Evolutionary conservation across 2,113 vertebrate genomes (phyloP).

Genomic region (Lepisosteus osseus): DNA sequence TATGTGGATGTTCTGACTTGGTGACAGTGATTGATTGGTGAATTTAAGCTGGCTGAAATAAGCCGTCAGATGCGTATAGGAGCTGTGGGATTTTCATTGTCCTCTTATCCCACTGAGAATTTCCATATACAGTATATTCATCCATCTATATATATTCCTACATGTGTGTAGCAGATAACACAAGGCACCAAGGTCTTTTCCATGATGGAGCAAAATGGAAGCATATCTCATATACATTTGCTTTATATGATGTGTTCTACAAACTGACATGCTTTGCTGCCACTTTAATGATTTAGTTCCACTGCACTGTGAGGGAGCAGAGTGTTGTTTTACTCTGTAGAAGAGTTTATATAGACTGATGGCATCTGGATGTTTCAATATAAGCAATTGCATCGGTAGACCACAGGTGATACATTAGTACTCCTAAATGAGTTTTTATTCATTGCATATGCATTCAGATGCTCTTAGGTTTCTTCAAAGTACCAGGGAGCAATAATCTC

Average conservation of each 20-base stretch:
- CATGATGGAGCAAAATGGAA: conserved; percentile 41
- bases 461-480: conserved; percentile 1
- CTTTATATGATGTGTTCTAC: too few relatives aligned
- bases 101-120: conserved; percentile 27
- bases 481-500: conserved; percentile 7
- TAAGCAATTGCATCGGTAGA: not conserved
- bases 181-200: conserved; percentile 28
- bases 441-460: conserved; percentile 6
- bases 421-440: conserved; percentile 17
- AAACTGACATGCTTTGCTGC: too few relatives aligned
- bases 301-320: too few relatives aligned
- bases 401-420: conserved; percentile 11
- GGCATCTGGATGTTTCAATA: conserved; percentile 6
- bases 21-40: conserved; percentile 44
- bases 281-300: too few relatives aligned
- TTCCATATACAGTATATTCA: not conserved
- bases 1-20: conserved; percentile 37
- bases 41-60: conserved; percentile 44
- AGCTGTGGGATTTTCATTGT: conserved; percentile 9
- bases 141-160: conserved; percentile 24
- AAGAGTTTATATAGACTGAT: too few relatives aligned
- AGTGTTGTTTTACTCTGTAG: too few relatives aligned
- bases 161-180: conserved; percentile 35
- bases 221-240: conserved; percentile 20
- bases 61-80: conserved; percentile 28